A percentile compares a stretch with the other conserved stretches of the same genome.
Conservation (phyloP, 1,140 invertebrate genomes). For the Mamestra configurata region DNA sequence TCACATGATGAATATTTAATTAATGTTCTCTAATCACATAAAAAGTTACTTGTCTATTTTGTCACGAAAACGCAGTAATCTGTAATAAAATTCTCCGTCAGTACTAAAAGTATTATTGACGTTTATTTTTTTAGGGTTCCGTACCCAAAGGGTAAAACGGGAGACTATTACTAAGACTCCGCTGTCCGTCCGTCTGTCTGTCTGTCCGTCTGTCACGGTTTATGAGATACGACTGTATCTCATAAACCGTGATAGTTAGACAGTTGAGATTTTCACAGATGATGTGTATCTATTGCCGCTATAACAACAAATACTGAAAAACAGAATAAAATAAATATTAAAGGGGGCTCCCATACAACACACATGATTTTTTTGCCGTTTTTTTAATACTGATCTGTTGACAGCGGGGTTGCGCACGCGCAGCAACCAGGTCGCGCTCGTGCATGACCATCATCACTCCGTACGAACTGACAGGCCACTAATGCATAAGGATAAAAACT, state of each 20-base stretch:
- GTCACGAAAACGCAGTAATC: neutral
- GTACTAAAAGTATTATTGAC: neutral
- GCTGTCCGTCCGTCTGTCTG: no score
- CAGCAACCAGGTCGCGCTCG: slow-evolving; percentile 60
- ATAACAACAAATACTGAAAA: no score
- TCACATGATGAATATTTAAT: slow-evolving; percentile 28
- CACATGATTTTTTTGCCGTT: no score
- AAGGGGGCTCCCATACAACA: no score
- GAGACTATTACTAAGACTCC: no score
- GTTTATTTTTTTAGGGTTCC: slow-evolving; percentile 34
- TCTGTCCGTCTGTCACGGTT: no score
- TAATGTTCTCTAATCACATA: neutral
- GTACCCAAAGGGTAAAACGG: no score
- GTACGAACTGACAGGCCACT: slow-evolving; percentile 68
- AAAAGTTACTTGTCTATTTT: neutral
- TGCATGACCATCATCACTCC: slow-evolving; percentile 67
- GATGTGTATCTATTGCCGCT: no score
- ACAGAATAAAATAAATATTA: no score
- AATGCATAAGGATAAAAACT: slow-evolving; percentile 69
- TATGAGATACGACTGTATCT: no score
- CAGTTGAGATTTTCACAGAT: no score
- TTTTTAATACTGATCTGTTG: slow-evolving; percentile 59
- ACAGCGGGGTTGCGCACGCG: slow-evolving; percentile 60
- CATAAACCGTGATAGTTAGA: no score
- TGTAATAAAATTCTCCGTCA: neutral